Conservation (phyloP, 2,113 vertebrate genomes). For the Saimiri boliviensis region DNA sequence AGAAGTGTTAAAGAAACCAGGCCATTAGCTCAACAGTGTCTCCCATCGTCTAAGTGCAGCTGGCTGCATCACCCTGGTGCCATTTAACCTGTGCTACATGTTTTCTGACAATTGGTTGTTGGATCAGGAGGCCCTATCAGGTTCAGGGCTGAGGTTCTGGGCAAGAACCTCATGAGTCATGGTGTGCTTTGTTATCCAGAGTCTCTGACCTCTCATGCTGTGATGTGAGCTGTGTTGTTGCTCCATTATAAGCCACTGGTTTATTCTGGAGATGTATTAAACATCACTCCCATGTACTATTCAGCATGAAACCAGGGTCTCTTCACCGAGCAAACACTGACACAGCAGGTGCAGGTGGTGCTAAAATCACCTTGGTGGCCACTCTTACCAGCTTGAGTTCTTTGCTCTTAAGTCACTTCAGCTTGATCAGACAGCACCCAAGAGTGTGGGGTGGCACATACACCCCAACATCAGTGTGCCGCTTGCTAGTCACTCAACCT, state of each 20-base stretch:
- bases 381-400: not conserved
- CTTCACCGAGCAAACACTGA: fast-evolving
- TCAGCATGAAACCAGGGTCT: not conserved
- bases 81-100: not conserved
- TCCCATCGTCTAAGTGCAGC: not conserved
- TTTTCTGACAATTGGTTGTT: not conserved
- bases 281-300: fast-evolving
- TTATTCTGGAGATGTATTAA: not conserved
- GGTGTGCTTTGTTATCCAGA: no score
- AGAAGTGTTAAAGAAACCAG: no score
- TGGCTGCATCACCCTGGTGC: fast-evolving
- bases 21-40: no score
- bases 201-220: not conserved
- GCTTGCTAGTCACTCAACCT: not conserved
- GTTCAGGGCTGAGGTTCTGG: not conserved
- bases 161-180: not conserved
- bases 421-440: no score
- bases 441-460: fast-evolving
- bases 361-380: not conserved
- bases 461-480: fast-evolving
- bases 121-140: not conserved
- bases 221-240: fast-evolving
- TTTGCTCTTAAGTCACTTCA: not conserved
- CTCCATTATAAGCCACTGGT: not conserved
- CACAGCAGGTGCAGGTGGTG: fast-evolving